A percentile compares a stretch with the other conserved stretches of the same genome.
phyloP scores from a whole-genome alignment of 2,888 invertebrate genomes.

The Torymus texanus region DNA sequence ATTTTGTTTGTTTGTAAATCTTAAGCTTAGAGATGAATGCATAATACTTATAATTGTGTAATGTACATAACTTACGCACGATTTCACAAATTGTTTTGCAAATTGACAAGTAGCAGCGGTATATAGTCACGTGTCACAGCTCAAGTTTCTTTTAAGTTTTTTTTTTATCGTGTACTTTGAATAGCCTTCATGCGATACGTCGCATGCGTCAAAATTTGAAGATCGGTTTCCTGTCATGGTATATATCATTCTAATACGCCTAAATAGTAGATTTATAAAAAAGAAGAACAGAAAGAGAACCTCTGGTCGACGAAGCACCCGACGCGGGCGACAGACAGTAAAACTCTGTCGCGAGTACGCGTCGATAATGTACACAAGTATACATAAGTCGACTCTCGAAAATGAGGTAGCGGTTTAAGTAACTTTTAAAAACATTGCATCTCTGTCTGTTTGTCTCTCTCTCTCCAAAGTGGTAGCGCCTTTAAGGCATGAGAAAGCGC shows the following conservation, averaged over 20 bases:
- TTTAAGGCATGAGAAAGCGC: constrained; percentile 48
- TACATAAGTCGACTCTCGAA: constrained; percentile 21
- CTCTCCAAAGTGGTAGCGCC: too few relatives aligned
- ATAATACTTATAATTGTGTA: constrained; percentile 39
- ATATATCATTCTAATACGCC: constrained; percentile 1
- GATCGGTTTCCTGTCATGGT: constrained; percentile 36
- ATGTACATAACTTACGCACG: constrained; percentile 7
- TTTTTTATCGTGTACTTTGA: neutral
- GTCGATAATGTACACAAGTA: neutral
- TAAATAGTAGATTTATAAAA: constrained; percentile 3
- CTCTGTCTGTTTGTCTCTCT: neutral
- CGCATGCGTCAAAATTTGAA: constrained; percentile 1
- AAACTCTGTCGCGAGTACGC: neutral
- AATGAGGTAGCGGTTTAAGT: constrained; percentile 40
- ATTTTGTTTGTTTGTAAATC: constrained; percentile 19
- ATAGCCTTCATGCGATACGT: neutral
- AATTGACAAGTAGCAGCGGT: constrained; percentile 39
- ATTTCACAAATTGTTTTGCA: neutral
- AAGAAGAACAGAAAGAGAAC: constrained; percentile 8
- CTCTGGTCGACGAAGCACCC: constrained; percentile 22
- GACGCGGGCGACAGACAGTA: neutral
- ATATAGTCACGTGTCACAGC: constrained; percentile 42
- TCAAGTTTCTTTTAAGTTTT: constrained; percentile 18
- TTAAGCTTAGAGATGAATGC: constrained; percentile 26
- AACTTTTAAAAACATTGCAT: constrained; percentile 10